Base-by-base conservation (phyloP, 2,888 invertebrate species). In the Stenodera caucasica region DNA sequence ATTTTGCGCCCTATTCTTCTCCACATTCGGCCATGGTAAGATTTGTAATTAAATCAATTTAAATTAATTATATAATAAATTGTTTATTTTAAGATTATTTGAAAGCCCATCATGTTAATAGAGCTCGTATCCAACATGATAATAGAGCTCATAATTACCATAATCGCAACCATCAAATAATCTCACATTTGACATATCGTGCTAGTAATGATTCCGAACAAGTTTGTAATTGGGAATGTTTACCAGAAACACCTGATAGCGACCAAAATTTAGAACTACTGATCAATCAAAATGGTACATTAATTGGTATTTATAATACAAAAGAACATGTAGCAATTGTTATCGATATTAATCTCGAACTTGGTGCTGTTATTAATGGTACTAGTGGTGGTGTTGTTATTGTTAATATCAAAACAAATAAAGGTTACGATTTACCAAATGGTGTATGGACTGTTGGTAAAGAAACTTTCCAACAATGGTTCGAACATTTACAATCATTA, bases 11-110 rank as follows among this genome's bases (percentile, higher is more conserved):
- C 45, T 45, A 45, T 23, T 45, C 23, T 5, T 45, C 2, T 45
- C 45, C 18, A 45, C 45, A 23, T 45, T 45, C 45, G 45, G 45
- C 21, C 45, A 45, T 45, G 45, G 45, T 45, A 45, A 45, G 45
- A 23, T 2, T 37, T 37, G 15, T 14, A 35, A 14, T 37, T 7
- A 7, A 32, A 32, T 32, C 7, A 11, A 32, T 32, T 32, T n/a
- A n/a, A n/a, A n/a, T n/a, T n/a, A n/a, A 32, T 32, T 32, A 32
- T 32, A 32, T 32, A 5, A 32, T 32, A n/a, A n/a, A 26, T 26
- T 26, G 7, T 12, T 33, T n/a, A n/a, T 33, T 4, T 45, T 2
- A 45, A 45, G 45, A 21, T 23, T 45, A 45, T 45, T 21, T 45
- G 23, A 45, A 45, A 21, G 45, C 45, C 6, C 45, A 45, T 45